Conservation (phyloP, 1,140 invertebrate genomes). For the Amphibalanus amphitrite region DNA sequence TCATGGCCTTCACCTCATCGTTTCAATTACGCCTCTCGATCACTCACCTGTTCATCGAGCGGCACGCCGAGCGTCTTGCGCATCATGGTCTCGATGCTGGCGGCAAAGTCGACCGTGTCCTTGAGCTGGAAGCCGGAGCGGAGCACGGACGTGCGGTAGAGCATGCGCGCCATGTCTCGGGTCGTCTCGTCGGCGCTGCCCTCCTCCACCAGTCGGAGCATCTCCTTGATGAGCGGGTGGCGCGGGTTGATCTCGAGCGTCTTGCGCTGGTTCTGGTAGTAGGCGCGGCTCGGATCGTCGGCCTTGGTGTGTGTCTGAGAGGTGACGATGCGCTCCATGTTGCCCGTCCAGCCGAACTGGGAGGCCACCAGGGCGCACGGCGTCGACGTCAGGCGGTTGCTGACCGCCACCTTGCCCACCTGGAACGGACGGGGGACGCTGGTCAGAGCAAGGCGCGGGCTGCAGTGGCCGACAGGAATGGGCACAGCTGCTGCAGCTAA, state of each 20-base stretch:
- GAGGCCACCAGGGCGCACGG: conserved; percentile 46
- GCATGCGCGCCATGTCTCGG: conserved; percentile 70
- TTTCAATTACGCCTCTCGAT: too few relatives aligned
- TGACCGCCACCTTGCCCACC: conserved; percentile 43
- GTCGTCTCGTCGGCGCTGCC: conserved; percentile 58
- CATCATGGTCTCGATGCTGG: conserved; percentile 72
- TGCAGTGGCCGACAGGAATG: too few relatives aligned
- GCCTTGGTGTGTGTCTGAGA: conserved; percentile 49
- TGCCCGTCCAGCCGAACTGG: conserved; percentile 48
- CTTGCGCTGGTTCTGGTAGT: conserved; percentile 94
- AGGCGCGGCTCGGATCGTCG: conserved; percentile 40
- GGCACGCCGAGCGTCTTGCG: conserved; percentile 61
- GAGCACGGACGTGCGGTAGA: conserved; percentile 86
- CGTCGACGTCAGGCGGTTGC: conserved; percentile 40
- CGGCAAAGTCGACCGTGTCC: conserved; percentile 71
- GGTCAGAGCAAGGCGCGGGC: too few relatives aligned
- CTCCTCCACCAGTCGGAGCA: conserved; percentile 61
- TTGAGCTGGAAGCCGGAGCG: conserved; percentile 74
- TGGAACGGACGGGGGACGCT: conserved; percentile 15
- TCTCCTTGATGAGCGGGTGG: conserved; percentile 86
- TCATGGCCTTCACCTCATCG: too few relatives aligned
- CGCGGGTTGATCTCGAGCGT: conserved; percentile 93
- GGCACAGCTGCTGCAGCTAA: too few relatives aligned
- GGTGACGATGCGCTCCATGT: conserved; percentile 50
- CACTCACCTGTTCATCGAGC: conserved; percentile 44